Conservation (phyloP, 2,888 invertebrate genomes). For the Lutraria lutraria region DNA sequence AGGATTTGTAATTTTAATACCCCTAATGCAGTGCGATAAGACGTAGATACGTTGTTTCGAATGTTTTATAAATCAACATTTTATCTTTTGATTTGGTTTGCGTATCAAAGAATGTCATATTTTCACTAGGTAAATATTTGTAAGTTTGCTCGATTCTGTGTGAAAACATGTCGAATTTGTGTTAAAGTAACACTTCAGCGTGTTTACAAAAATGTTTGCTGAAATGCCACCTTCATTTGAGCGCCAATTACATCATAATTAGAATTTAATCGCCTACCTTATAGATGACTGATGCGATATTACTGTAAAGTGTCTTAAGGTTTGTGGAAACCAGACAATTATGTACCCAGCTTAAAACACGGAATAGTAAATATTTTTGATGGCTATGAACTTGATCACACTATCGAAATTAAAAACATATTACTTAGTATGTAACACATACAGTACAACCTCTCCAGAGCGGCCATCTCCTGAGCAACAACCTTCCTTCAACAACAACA, state of each 20-base stretch:
- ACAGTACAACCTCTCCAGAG: no score
- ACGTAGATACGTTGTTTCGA: conserved; percentile 55
- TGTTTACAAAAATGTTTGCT: conserved; percentile 1
- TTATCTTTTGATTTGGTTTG: conserved; percentile 63
- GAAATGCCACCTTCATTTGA: not conserved
- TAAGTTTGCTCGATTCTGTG: conserved; percentile 36
- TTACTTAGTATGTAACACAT: no score
- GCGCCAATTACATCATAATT: conserved; percentile 20
- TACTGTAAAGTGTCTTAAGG: conserved; percentile 6
- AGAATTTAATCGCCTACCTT: not conserved
- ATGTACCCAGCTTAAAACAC: no score
- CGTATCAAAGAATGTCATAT: conserved; percentile 63
- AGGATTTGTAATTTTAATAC: conserved; percentile 62
- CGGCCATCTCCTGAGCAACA: no score
- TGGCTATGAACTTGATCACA: no score
- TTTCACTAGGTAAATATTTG: conserved; percentile 37
- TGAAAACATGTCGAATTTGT: conserved; percentile 35
- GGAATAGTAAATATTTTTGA: no score
- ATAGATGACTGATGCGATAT: not conserved
- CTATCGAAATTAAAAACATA: no score
- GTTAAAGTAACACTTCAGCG: conserved; percentile 12
- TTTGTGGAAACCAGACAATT: not conserved
- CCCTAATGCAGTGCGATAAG: conserved; percentile 61
- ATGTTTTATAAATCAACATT: conserved; percentile 64
- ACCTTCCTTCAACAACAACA: no score